Base-by-base conservation (phyloP, 2,113 vertebrate species). In the Mustela lutreola region DNA sequence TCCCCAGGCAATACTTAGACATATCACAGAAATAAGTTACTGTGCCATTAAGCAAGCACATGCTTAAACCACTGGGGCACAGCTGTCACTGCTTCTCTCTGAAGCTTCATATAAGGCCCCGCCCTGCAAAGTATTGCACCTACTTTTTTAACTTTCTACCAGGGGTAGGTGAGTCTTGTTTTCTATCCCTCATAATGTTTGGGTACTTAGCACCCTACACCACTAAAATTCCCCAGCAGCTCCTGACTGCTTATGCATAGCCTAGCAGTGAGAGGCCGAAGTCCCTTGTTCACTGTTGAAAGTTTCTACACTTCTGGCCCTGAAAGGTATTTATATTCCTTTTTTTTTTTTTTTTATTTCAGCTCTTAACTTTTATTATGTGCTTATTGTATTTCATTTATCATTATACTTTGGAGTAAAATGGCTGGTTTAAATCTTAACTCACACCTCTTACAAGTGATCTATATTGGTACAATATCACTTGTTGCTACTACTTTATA, bases 381-480 rank as follows among this genome's bases (percentile, higher is more conserved):
- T 91, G 5, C 7, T 82, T 75, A 65, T n/a, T 65, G 50, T 28
- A 84, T 79, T 93, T 39, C 21, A 80, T 75, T 90, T 91, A 80
- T 89, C 26, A 80, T 39, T 58, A 78, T 14, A 53, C 7, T 81
- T 48, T 75, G 45, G 42, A 81, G 42, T 12, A 80, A 97, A 91
- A 89, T 1, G 9, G 18, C 18, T 45, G 28, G 18, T 89, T 91
- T 83, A 56, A 85, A 93, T 89, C 76, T 95, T 93, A 75, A 90
- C 24, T 67, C n/a, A 16, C 24, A 48, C 60, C 4, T 95, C 86
- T 89, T 24, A 81, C 12, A 50, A 76, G 28, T 31, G 48, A 78
- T 16, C 63, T 22, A 88, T 28, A 62, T 21, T 71, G 15, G 53
- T 18, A 31, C 0, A 56, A 15, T 48, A 36, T 22, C 22, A 75